phyloP scores from a whole-genome alignment of 53 echinoderm and acorn worm species.

The Echinarachnius parma region DNA sequence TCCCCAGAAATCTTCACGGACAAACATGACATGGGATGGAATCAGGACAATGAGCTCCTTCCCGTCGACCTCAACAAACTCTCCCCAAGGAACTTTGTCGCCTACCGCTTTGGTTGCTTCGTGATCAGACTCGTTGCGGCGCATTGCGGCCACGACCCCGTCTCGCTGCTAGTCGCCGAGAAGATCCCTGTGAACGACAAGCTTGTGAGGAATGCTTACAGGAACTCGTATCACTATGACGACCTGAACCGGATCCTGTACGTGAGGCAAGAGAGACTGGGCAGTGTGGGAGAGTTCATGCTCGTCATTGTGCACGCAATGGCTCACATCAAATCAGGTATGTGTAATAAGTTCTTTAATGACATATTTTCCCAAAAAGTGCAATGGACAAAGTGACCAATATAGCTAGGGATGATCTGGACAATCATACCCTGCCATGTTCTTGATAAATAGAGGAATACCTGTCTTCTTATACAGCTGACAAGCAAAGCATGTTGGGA shows the following conservation, averaged over 20 bases:
- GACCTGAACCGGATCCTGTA: conserved; percentile 81
- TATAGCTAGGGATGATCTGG: too few species aligned
- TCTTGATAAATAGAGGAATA: too few species aligned
- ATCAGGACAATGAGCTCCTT: conserved; percentile 64
- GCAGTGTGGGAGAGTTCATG: conserved; percentile 84
- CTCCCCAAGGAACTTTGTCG: conserved; percentile 77
- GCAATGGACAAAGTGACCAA: too few species aligned
- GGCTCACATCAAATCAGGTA: conserved; percentile 89
- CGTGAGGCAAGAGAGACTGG: conserved; percentile 70
- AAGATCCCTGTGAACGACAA: conserved; percentile 78
- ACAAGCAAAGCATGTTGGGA: too few species aligned
- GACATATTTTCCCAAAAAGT: too few species aligned
- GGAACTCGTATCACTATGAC: conserved; percentile 95
- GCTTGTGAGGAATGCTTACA: conserved; percentile 76
- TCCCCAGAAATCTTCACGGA: conserved; percentile 73
- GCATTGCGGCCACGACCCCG: conserved; percentile 71
- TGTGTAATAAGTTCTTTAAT: background rate
- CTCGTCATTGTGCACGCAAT: conserved; percentile 87
- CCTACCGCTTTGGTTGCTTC: conserved; percentile 95
- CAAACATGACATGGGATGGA: conserved; percentile 74
- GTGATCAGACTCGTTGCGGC: conserved; percentile 66
- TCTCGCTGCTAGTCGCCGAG: conserved; percentile 87
- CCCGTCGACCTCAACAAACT: conserved; percentile 88
- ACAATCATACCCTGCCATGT: too few species aligned
- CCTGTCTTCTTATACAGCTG: too few species aligned